Evolutionary conservation across 2,797 vertebrate species (phyloP).

Genomic region (Sebastes cheni): DNA sequence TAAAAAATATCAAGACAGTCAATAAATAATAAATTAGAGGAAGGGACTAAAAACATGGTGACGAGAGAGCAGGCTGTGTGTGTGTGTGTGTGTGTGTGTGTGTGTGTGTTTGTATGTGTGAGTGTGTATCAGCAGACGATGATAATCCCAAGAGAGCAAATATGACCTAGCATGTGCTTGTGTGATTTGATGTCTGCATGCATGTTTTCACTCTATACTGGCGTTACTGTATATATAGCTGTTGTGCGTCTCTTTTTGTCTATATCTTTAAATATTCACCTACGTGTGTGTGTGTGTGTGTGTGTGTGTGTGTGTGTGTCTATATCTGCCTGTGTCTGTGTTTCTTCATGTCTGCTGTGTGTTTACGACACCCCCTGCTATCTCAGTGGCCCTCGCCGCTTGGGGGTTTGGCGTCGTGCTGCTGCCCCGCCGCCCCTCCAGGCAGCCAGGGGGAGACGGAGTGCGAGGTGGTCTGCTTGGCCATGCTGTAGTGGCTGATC

Average conservation of each 20-base stretch:
- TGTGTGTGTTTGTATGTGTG: not conserved
- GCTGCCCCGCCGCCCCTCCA: constrained; percentile 78
- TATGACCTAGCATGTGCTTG: constrained; percentile 40
- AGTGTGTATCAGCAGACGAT: constrained; percentile 30
- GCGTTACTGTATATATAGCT: constrained; percentile 30
- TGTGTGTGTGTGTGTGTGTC: not conserved
- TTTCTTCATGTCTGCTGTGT: constrained; percentile 21
- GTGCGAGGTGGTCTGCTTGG: constrained; percentile 97
- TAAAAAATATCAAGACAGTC: constrained; percentile 66
- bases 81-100: not conserved
- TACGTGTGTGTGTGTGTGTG: constrained; percentile 44
- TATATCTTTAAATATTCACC: constrained; percentile 49
- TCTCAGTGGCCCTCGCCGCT: constrained; percentile 90
- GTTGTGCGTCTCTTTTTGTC: constrained; percentile 40
- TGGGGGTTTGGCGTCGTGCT: constrained; percentile 89
- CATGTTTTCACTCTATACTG: constrained; percentile 59
- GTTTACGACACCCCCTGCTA: constrained; percentile 23
- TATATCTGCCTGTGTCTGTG: constrained; percentile 14
- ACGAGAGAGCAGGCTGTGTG: constrained; percentile 48
- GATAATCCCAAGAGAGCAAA: constrained; percentile 22
- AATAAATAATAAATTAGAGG: constrained; percentile 61
- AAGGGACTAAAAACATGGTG: constrained; percentile 71
- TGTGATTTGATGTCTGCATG: constrained; percentile 68
- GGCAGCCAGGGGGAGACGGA: constrained; percentile 96
- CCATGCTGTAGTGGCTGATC: constrained; percentile 99